phyloP scores from a whole-genome alignment of 2,797 vertebrate genomes.

The Falco rusticolus region DNA sequence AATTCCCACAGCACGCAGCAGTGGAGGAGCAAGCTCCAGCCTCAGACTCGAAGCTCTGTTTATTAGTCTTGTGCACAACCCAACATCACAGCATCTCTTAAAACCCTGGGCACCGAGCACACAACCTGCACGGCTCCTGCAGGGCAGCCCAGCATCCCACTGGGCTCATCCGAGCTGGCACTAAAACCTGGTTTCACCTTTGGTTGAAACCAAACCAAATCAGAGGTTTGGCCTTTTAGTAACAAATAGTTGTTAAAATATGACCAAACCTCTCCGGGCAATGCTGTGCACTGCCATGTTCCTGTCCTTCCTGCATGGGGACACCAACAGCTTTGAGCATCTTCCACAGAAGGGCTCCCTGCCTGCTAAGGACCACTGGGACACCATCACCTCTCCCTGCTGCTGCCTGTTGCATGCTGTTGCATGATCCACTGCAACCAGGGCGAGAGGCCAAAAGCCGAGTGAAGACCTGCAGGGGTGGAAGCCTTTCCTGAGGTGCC shows the following conservation, averaged over 20 bases:
- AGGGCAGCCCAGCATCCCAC: not conserved
- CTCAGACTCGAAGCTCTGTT: fast-evolving
- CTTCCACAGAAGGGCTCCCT: not conserved
- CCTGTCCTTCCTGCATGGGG: not conserved
- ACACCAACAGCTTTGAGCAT: not conserved
- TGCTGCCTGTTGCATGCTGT: too few relatives aligned
- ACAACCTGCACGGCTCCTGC: too few relatives aligned
- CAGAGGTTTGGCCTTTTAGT: too few relatives aligned
- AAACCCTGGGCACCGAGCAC: not conserved
- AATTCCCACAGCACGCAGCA: fast-evolving
- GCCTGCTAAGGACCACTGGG: not conserved
- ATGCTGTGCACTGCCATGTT: fast-evolving
- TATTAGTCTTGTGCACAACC: not conserved
- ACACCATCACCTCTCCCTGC: not conserved
- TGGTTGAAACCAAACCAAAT: not conserved
- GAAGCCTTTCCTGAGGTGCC: not conserved
- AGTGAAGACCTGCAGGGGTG: not conserved
- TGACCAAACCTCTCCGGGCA: not conserved
- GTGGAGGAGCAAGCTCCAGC: not conserved
- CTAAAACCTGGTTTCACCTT: not conserved
- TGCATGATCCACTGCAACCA: fast-evolving
- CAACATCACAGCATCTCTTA: fast-evolving
- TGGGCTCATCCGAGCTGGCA: not conserved
- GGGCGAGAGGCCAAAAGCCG: not conserved
- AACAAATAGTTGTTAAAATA: not conserved